Conservation (phyloP, 2,888 invertebrate genomes). For the Hedychridium roseum region DNA sequence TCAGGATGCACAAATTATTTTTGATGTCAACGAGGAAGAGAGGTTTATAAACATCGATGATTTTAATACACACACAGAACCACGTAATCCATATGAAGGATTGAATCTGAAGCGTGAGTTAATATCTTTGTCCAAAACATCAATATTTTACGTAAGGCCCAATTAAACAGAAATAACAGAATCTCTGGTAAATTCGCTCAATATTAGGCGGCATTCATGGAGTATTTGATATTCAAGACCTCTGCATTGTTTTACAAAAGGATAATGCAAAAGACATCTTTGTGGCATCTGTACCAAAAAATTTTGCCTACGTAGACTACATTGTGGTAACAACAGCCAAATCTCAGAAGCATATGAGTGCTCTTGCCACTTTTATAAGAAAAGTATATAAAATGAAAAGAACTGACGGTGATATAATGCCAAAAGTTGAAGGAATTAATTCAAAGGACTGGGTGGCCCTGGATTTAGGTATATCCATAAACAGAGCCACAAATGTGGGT, state of each 20-base stretch:
- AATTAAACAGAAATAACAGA: conserved; percentile 1
- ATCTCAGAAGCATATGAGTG: conserved; percentile 78
- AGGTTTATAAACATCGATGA: conserved; percentile 49
- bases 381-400: conserved; percentile 80
- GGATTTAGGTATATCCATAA: conserved; percentile 76
- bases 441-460: conserved; percentile 87
- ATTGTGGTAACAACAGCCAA: conserved; percentile 82
- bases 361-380: conserved; percentile 78
- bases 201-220: conserved; percentile 79
- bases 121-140: conserved; percentile 6
- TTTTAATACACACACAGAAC: conserved; percentile 54
- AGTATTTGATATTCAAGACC: conserved; percentile 88
- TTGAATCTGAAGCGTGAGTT: conserved; percentile 70
- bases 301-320: conserved; percentile 83
- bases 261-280: conserved; percentile 85
- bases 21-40: conserved; percentile 77
- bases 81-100: conserved; percentile 72
- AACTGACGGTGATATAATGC: conserved; percentile 70
- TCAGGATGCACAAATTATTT: conserved; percentile 73
- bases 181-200: conserved; percentile 1
- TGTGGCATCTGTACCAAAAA: conserved; percentile 78
- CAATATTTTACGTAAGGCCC: background rate
- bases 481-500: background rate
- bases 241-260: conserved; percentile 77
- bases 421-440: conserved; percentile 79